phyloP scores from a whole-genome alignment of 92 coral and sea anemone species.

The Scolanthus callimorphus region DNA sequence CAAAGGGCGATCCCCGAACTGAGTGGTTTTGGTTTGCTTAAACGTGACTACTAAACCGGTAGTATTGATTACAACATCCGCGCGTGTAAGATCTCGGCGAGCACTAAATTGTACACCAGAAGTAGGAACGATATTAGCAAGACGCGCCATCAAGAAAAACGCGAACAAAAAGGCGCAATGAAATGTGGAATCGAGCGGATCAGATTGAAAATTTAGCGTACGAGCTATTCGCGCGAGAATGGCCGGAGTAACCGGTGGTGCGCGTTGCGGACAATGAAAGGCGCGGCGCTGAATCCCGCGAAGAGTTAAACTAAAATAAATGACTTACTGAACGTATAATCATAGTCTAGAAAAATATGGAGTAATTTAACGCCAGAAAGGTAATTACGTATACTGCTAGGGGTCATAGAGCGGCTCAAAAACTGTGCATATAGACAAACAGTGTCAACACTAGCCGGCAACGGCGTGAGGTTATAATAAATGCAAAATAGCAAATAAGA shows the following conservation, averaged over 20 bases:
- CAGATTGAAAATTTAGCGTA: constrained; percentile 5
- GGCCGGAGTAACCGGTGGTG: constrained; percentile 8
- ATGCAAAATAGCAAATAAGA: not conserved
- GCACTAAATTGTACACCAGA: not conserved
- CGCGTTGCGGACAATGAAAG: constrained; percentile 14
- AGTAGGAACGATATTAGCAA: constrained; percentile 18
- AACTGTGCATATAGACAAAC: constrained; percentile 15
- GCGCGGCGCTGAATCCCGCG: constrained; percentile 11
- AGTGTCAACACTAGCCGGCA: constrained; percentile 1
- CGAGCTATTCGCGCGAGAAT: not conserved
- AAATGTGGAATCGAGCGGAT: constrained; percentile 3
- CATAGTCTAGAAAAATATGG: too few species aligned
- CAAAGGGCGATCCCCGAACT: constrained; percentile 9
- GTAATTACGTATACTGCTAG: constrained; percentile 9
- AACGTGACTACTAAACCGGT: constrained; percentile 12
- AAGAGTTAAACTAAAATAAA: constrained; percentile 5
- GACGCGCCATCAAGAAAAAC: constrained; percentile 16
- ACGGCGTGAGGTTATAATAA: not conserved
- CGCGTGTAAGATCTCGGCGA: not conserved
- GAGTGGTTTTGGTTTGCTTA: constrained; percentile 16
- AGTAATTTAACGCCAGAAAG: constrained; percentile 10
- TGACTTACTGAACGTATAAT: not conserved
- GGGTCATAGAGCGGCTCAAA: constrained; percentile 2
- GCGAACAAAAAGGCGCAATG: constrained; percentile 22
- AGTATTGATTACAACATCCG: not conserved